Base-by-base conservation (phyloP, 1,140 invertebrate genomes). In the Pectinophora gossypiella region DNA sequence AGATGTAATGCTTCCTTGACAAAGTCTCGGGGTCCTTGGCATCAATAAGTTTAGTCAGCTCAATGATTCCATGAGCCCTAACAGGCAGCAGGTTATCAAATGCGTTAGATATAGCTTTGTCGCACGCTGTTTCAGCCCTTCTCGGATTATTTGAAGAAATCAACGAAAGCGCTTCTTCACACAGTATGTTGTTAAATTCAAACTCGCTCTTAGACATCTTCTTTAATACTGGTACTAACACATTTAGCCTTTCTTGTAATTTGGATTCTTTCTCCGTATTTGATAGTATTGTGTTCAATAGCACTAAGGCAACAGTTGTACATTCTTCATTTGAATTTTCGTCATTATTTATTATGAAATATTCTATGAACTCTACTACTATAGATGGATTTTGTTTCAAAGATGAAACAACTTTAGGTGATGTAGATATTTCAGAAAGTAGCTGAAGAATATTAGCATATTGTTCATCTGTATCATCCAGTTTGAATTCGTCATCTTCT, bases 71-170 rank as follows among this genome's bases (percentile, higher is more conserved):
- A 88, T 97, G 95, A 15, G 93, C 95, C 73, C 92, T 89, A 0
- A 94, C 90, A 5, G 95, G 95, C n/a, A 97, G 72, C 36, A 94
- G 74, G n/a, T 91, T 87, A 87, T 95, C 93, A 64, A 90, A 90
- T 4, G 94, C 78, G 86, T 96, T 91, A 38, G 88, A 70, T 13
- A 96, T 66, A 0, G 93, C 93, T 68, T 91, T 87, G 44, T 91
- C 89, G 72, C 91, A 92, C 51, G 87, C 76, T 40, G 80, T 88
- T 23, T 88, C 69, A 27, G 72, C 46, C 49, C 62, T 61, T n/a
- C 62, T 54, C 5, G 51, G 57, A 23, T 44, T 60, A 48, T 73
- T 68, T 48, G 61, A 64, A 36, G 51, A 61, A 21, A 85, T 68
- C 18, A 76, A 51, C 15, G 71, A 74, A 9, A 85, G 27, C 47